phyloP scores from a whole-genome alignment of 35 echinoderm and acorn worm species.

The Amphiura filiformis region DNA sequence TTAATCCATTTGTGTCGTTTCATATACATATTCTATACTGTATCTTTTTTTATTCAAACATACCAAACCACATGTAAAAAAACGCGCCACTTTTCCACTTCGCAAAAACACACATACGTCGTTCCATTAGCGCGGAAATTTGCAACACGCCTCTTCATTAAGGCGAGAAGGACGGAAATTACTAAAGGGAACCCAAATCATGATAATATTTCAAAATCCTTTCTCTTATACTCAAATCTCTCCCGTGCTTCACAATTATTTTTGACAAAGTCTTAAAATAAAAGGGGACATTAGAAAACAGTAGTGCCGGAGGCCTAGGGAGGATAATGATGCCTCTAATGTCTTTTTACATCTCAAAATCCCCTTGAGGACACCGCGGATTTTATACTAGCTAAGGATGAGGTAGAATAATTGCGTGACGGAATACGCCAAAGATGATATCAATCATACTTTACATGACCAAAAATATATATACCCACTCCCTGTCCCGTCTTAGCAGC shows the following conservation, averaged over 20 bases:
- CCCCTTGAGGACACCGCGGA: conserved; percentile 4
- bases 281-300: background rate
- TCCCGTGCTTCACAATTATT: background rate
- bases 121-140: conserved; percentile 11
- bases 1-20: background rate
- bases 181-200: conserved; percentile 11
- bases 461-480: background rate
- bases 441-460: background rate
- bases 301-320: conserved; percentile 2
- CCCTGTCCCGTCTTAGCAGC: too few species aligned
- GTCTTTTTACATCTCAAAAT: background rate
- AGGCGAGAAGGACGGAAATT: background rate
- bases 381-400: background rate
- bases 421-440: background rate
- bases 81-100: conserved; percentile 5
- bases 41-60: too few species aligned
- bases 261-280: conserved; percentile 12
- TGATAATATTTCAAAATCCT: conserved; percentile 15
- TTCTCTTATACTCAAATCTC: background rate
- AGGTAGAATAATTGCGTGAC: background rate
- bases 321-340: background rate
- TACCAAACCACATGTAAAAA: background rate
- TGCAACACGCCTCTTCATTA: background rate
- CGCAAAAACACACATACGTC: background rate
- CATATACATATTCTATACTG: too few species aligned